These are phyloP conservation scores for Selene dorsalis DNA, from an alignment of 2,797 vertebrate genomes.

Conservation along the genomic window DNA sequence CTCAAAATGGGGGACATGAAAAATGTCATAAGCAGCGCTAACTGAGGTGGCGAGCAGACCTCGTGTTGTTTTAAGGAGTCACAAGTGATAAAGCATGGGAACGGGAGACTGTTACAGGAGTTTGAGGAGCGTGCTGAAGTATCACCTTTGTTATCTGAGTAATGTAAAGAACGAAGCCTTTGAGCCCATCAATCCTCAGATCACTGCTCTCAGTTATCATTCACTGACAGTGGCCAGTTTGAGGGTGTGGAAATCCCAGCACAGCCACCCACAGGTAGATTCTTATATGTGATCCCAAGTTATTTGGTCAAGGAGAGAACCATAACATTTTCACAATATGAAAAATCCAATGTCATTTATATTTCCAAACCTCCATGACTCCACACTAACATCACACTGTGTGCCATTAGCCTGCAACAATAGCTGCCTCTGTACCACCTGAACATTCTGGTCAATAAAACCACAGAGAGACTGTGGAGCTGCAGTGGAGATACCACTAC, in stretches of 20 bases:
- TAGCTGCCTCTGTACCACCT: slow-evolving; percentile 64
- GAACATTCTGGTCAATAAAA: slow-evolving; percentile 72
- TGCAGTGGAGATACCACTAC: slow-evolving; percentile 64
- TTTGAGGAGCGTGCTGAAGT: no score
- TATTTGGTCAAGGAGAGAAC: slow-evolving; percentile 56
- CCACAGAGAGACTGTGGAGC: slow-evolving; percentile 56
- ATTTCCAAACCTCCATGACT: slow-evolving; percentile 53
- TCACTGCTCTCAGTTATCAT: no score
- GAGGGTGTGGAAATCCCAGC: slow-evolving; percentile 42
- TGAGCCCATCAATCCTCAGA: background rate
- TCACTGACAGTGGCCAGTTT: background rate
- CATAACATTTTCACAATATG: slow-evolving; percentile 73
- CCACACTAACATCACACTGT: slow-evolving; percentile 68
- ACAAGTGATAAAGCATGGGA: background rate
- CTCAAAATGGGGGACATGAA: background rate
- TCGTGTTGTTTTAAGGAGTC: background rate
- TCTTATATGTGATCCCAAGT: slow-evolving; percentile 19
- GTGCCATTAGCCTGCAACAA: slow-evolving; percentile 73
- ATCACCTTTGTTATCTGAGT: no score
- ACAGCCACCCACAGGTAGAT: slow-evolving; percentile 36
- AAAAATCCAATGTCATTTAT: slow-evolving; percentile 70
- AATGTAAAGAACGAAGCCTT: background rate
- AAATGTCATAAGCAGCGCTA: background rate
- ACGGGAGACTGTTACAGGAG: no score
- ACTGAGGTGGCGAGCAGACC: background rate